These are phyloP conservation scores for Rattus rattus DNA, from an alignment of 2,113 vertebrate genomes.

Conservation along the genomic window DNA sequence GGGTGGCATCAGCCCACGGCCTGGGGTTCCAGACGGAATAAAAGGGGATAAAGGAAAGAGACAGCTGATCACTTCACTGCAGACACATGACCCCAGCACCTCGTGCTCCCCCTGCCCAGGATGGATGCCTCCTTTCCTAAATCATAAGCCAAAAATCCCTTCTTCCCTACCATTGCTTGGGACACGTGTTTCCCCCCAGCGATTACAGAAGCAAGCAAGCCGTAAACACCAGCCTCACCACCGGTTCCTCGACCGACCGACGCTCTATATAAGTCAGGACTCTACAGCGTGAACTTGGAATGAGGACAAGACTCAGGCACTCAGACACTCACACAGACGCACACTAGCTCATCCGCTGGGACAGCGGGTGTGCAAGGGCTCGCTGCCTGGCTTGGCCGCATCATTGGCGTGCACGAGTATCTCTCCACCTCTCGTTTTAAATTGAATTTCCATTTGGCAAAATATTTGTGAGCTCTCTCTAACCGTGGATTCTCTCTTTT, in stretches of 20 bases:
- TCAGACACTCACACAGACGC: neutral
- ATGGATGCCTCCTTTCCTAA: neutral
- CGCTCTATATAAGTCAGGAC: neutral
- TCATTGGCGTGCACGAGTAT: neutral
- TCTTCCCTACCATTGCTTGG: neutral
- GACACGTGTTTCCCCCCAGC: too few species aligned
- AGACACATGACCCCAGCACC: neutral
- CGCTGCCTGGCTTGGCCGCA: neutral
- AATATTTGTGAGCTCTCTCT: neutral
- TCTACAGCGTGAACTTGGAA: neutral
- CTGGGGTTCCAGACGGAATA: neutral
- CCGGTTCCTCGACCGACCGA: rapidly evolving
- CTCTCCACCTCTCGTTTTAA: neutral
- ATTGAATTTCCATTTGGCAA: neutral
- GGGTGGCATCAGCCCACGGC: neutral
- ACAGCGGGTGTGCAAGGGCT: neutral
- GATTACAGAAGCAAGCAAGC: neutral
- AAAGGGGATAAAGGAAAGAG: neutral
- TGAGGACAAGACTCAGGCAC: neutral
- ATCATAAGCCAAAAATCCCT: neutral
- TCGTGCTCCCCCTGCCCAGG: neutral
- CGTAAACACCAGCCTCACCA: neutral
- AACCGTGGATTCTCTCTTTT: neutral
- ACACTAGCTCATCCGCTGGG: neutral
- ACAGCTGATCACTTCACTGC: too few species aligned